Conservation (phyloP, 1,140 invertebrate species). For the Tetraneura akinire region DNA sequence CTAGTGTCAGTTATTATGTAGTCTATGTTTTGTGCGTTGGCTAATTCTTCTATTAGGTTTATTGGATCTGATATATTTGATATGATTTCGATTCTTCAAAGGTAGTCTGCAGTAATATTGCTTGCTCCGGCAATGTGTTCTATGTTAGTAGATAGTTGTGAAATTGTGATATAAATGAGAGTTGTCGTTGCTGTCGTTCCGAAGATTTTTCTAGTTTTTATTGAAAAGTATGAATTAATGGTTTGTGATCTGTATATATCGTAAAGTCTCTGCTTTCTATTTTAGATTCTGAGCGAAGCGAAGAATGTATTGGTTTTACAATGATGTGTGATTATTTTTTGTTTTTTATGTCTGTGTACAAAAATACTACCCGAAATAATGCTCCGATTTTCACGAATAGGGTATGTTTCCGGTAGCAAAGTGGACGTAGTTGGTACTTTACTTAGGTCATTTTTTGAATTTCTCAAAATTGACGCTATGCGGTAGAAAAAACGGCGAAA, state of each 20-base stretch:
- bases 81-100: slow-evolving; percentile 54
- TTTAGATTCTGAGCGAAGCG: too few species aligned
- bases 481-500: too few species aligned
- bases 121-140: slow-evolving; percentile 55
- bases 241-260: slow-evolving; percentile 60
- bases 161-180: slow-evolving; percentile 53
- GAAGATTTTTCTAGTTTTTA: slow-evolving; percentile 56
- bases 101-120: slow-evolving; percentile 58
- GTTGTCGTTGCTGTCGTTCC: slow-evolving; percentile 53
- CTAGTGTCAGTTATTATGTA: slow-evolving; percentile 17
- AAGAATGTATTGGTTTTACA: too few species aligned
- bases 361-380: too few species aligned
- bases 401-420: too few species aligned
- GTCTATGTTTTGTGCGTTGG: slow-evolving; percentile 3
- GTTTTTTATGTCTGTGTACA: too few species aligned
- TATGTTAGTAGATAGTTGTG: slow-evolving; percentile 55
- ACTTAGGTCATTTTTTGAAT: too few species aligned
- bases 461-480: too few species aligned
- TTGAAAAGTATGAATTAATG: slow-evolving; percentile 57
- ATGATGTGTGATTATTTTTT: too few species aligned
- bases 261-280: slow-evolving; percentile 57
- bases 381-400: too few species aligned
- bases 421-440: too few species aligned
- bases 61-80: slow-evolving; percentile 12
- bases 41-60: slow-evolving; percentile 19